phyloP scores from a whole-genome alignment of 1,140 invertebrate species.

The Megalonaias nervosa region DNA sequence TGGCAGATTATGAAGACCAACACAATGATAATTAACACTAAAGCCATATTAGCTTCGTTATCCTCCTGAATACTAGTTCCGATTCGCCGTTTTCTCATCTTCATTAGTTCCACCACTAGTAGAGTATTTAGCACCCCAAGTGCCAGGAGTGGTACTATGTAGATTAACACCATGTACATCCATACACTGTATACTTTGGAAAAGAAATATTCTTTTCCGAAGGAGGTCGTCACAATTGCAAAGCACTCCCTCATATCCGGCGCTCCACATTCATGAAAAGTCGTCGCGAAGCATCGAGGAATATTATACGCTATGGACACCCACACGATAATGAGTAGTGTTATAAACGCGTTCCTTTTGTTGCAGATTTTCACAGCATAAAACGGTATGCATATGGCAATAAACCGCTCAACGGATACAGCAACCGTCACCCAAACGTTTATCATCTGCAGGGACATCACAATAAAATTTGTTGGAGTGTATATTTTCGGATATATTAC shows the following conservation, averaged over 20 bases:
- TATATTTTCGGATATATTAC: slow-evolving; percentile 62
- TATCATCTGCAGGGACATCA: slow-evolving; percentile 66
- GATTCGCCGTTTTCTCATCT: slow-evolving; percentile 55
- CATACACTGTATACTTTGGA: slow-evolving; percentile 53
- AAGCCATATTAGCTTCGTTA: slow-evolving; percentile 64
- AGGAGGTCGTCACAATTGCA: slow-evolving; percentile 43
- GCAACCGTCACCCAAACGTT: slow-evolving; percentile 69
- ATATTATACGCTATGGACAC: slow-evolving; percentile 65
- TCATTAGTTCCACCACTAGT: slow-evolving; percentile 63
- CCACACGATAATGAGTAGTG: slow-evolving; percentile 47
- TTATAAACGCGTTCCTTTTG: slow-evolving; percentile 51
- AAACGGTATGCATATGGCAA: slow-evolving; percentile 67
- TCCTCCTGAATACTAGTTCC: slow-evolving; percentile 61
- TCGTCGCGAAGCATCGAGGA: slow-evolving; percentile 59
- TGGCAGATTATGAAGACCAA: slow-evolving; percentile 66
- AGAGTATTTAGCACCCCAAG: slow-evolving; percentile 51
- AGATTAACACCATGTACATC: slow-evolving; percentile 60
- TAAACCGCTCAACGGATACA: slow-evolving; percentile 67
- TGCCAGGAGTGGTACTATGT: slow-evolving; percentile 54
- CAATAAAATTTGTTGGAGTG: slow-evolving; percentile 55
- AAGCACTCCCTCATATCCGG: slow-evolving; percentile 31
- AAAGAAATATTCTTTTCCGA: slow-evolving; percentile 52
- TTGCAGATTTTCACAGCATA: slow-evolving; percentile 55
- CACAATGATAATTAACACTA: slow-evolving; percentile 63
- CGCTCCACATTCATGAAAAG: slow-evolving; percentile 41